These are phyloP conservation scores for Passer montanus DNA, from an alignment of 2,113 vertebrate genomes.

Conservation along the genomic window DNA sequence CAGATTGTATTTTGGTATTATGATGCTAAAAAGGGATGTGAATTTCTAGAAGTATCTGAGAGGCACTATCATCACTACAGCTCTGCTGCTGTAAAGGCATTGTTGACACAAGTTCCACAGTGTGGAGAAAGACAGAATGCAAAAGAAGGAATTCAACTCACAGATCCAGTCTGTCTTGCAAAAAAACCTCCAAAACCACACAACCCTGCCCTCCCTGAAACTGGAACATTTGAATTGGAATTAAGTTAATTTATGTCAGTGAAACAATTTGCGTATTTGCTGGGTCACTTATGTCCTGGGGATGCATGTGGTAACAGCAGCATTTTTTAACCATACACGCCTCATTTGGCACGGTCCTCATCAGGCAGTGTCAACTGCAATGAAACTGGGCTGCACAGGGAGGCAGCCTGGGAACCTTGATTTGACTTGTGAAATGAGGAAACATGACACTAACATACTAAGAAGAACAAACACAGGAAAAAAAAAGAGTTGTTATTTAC, in stretches of 20 bases:
- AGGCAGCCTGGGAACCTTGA: background rate
- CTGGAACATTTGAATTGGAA: background rate
- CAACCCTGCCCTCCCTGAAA: background rate
- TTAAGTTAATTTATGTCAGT: background rate
- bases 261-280: background rate
- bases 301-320: background rate
- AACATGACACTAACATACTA: background rate
- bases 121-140: background rate
- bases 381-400: background rate
- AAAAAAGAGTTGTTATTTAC: background rate
- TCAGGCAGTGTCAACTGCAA: background rate
- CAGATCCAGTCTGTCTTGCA: background rate
- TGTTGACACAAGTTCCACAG: background rate
- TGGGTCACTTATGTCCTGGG: background rate
- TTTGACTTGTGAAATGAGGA: background rate
- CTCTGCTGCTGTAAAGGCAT: background rate
- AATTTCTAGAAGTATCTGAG: background rate
- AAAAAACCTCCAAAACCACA: background rate
- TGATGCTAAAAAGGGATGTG: background rate
- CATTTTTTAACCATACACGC: background rate
- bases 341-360: background rate
- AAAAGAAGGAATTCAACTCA: background rate
- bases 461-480: background rate
- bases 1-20: background rate
- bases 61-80: background rate